Base-by-base conservation (phyloP, 2,888 invertebrate species). In the Mactromeris polynyma region DNA sequence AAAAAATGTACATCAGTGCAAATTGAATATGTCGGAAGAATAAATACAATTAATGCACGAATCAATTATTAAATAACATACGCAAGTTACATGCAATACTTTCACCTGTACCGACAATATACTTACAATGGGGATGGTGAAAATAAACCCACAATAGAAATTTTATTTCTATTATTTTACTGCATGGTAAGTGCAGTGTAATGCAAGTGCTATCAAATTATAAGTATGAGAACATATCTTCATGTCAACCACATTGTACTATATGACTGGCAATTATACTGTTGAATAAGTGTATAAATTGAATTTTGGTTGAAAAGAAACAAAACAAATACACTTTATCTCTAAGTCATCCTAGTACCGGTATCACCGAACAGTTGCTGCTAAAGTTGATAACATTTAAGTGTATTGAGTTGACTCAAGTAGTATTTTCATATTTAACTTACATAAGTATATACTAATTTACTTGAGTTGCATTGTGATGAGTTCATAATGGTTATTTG, bases 81-180 rank as follows among this genome's bases (percentile, higher is more conserved):
- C 11, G 46, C 11, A 46, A 17, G 17, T 46, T 46, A 46, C 46
- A 46, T 46, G 46, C 1, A 46, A 46, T 46, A 14, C 17, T 46
- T 46, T 46, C 46, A 46, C 46, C 46, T 46, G 46, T 46, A 46
- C 14, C 17, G 46, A 11, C 2, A 46, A 46, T 58, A 26, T 19
- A 58, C 6, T 58, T 14, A 26, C n/a, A 2, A 58, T 58, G 58
- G 58, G 58, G 58, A 58, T 26, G 26, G 26, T 58, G 58, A 58
- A 58, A 58, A 26, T n/a, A n/a, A 58, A 21, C 58, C 58, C 7
- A 58, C 58, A 64, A 64, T 26, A 64, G n/a, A 64, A 64, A 21
- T 64, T 64, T n/a, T 64, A 26, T 64, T 64, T 64, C 58, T 64
- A 73, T 73, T 36, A 33, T 73, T 73, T 36, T 36, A 33, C 73